Base-by-base conservation (phyloP, 2,797 vertebrate species). In the Acipenser ruthenus region DNA sequence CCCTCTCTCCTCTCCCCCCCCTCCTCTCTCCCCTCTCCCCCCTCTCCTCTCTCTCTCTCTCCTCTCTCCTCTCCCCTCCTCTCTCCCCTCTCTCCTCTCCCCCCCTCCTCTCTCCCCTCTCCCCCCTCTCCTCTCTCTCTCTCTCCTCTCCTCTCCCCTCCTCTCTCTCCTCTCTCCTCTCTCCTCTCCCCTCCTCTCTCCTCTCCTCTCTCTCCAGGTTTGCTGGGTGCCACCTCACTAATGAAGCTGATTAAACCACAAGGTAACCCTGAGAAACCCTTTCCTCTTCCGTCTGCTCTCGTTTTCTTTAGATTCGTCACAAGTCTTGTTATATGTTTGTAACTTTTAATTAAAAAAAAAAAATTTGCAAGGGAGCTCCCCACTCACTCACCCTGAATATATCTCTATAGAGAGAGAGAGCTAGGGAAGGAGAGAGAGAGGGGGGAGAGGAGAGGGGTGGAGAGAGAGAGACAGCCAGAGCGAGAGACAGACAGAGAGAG, bases 191-290 rank as follows among this genome's bases (percentile, higher is more conserved):
- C 23, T 37, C 23, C 23, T 37, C 23, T 37, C 23, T 50, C 67
- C 1, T n/a, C 13, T 58, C 15, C 23, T 37, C 23, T 37, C 23
- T 37, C 23, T 37, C 23, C 69, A 91, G 90, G 78, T 18, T 69
- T 79, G 1, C 65, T 83, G 63, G 84, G 87, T 58, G 83, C 84
- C 47, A 89, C 88, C 66, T 88, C 88, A 1, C 65, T 91, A 71
- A 68, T 87, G 67, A 79, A 64, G 12, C 1, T 65, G 65, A 76
- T 91, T n/a, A 68, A 76, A 68, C 80, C 82, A 60, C 87, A 88
- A 71, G 87, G 88, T 90, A 75, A 74, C 23, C 23, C 2, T 37
- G 23, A 47, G 6, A 6, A 2, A 13, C 3, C 11, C 2, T 12
- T 8, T 53, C 8, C 3, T 15, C 7, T 7, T 67, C 9, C 3